Evolutionary conservation across 2,113 vertebrate species (phyloP), one percentile per base, ranked within the genome.

Genomic region (Illadopsis cleaveri): DNA sequence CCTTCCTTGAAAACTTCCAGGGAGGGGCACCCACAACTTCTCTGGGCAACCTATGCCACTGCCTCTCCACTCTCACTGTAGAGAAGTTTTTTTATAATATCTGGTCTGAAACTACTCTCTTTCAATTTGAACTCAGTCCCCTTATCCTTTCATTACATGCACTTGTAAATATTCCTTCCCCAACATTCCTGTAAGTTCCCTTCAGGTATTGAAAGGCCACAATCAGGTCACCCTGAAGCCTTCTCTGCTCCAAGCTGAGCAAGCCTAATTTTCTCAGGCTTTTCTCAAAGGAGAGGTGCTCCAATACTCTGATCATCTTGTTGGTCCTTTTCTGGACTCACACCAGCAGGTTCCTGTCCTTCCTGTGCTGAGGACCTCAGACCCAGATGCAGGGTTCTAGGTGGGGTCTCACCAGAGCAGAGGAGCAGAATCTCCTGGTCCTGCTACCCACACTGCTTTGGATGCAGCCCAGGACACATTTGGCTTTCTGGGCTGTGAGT

Each of bases 401-500:
- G n/a, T 23, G 21, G 7, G 11, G 1, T 27, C 6, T 19, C 23
- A 54, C 1, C 38, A 69, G 9, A 22, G 57, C 27, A 50, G 35
- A 42, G 33, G 33, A 6, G 12, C 18, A 81, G 50, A 50, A 57
- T 65, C 35, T 24, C 30, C 11, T 64, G 2, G 7, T 21, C 48
- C 25, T 44, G 25, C 48, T 56, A 40, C 4, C 40, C 65, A 40
- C 5, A 0, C 30, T 54, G 30, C 38, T 87, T 20, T 79, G 58
- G 57, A 0, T 48, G 30, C 24, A 62, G 47, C 38, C 24, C 73
- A 62, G n/a, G 23, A 25, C n/a, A 54, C 0, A 0, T n/a, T 24
- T 48, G 42, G n/a, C 16, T 54, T 2, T 33, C 14, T 37, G 44
- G 37, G 21, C 61, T 31, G 30, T 0, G 9, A 4, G 27, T 44